phyloP scores from a whole-genome alignment of 2,888 invertebrate species.

The Tinea trinotella region DNA sequence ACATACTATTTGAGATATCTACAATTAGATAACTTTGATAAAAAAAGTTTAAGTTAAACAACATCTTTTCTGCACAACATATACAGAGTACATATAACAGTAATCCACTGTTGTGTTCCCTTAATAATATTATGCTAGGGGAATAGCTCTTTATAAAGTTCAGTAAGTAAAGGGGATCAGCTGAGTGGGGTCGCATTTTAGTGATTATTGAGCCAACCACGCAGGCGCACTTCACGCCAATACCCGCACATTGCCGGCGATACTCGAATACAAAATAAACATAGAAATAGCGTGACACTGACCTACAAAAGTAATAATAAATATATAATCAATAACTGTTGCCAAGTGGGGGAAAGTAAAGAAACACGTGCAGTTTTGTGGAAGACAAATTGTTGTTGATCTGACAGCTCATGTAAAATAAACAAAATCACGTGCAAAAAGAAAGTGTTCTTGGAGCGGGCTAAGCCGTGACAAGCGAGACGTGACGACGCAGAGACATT shows the following conservation, averaged over 20 bases:
- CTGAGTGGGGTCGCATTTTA: constrained; percentile 29
- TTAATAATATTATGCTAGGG: no score
- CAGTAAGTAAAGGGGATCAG: constrained; percentile 27
- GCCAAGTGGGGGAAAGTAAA: neutral
- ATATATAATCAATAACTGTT: neutral
- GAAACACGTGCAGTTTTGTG: neutral
- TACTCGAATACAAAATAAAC: constrained; percentile 52
- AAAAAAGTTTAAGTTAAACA: no score
- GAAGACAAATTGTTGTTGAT: neutral
- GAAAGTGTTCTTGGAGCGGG: constrained; percentile 54
- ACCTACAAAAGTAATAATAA: constrained; percentile 37
- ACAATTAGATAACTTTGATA: no score
- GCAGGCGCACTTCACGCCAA: constrained; percentile 45
- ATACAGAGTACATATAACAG: no score
- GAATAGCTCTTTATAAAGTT: constrained; percentile 20
- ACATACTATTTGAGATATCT: no score
- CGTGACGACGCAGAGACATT: constrained; percentile 42
- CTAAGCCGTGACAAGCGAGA: constrained; percentile 25
- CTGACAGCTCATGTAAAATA: constrained; percentile 28
- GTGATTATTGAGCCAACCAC: constrained; percentile 54
- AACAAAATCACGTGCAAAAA: constrained; percentile 57
- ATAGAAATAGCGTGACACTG: constrained; percentile 41
- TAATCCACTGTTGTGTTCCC: no score
- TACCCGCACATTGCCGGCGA: constrained; percentile 26
- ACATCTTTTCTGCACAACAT: no score